Evolutionary conservation across 2,113 vertebrate species (phyloP), one percentile per base, ranked within the genome.

Genomic region (Tringa solitaria): DNA sequence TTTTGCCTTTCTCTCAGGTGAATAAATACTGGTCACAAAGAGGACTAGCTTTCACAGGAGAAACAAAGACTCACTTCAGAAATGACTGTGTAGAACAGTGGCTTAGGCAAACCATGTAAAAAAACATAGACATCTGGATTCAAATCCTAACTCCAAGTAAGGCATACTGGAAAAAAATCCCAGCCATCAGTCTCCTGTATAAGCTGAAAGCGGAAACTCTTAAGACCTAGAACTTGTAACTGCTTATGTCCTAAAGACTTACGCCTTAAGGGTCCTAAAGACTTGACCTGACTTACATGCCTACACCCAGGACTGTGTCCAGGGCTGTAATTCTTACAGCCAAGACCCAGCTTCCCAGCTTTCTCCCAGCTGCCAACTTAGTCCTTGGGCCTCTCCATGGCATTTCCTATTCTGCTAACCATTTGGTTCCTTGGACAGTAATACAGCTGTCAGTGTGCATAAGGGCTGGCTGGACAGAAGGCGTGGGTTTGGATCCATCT

Each of bases 361-460:
- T 85, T 74, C 45, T 68, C n/a, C 17, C n/a, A 86, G 0, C 11
- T 73, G 24, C 41, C 0, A 0, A 2, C 32, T 73, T 21, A 41
- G 35, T 61, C 53, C 26, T n/a, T n/a, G 24, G 27, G 23, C 32
- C 37, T 88, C 48, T 53, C 32, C 33, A 77, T 61, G 45, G 27
- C 50, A 35, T 93, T 84, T 92, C 13, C 30, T 73, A 16, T 75
- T 37, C 6, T n/a, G 30, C 22, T 53, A 77, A 27, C 5, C 17
- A 3, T 69, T 61, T 53, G 61, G 9, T 9, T 93, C 57, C 69
- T 53, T 50, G 19, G 45, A 45, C 70, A 77, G 43, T 33, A 33
- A 77, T 48, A 53, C 10, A 82, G 12, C 24, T 22, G 15, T 39
- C 75, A 26, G 4, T 12, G 16, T 65, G 26, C 27, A 4, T 48